Conservation (phyloP, 2,113 vertebrate genomes). For the Stictonetta naevosa region DNA sequence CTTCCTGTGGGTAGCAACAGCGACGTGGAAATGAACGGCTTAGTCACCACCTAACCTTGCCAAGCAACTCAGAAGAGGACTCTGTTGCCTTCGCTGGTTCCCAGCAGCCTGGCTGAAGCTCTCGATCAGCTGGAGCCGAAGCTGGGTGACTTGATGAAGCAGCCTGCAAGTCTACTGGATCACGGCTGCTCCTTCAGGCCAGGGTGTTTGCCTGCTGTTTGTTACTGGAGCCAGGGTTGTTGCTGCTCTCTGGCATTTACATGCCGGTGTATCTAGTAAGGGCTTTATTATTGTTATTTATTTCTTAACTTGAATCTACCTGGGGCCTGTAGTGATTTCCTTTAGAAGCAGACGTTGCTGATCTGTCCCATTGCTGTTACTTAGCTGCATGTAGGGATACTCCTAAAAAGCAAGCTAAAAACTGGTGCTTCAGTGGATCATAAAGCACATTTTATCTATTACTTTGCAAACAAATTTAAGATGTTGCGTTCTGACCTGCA, state of each 20-base stretch:
- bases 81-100: background rate
- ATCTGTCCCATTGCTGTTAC: background rate
- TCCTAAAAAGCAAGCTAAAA: background rate
- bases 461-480: background rate
- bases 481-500: background rate
- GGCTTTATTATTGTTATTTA: background rate
- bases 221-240: background rate
- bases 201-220: accelerated
- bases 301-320: background rate
- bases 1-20: background rate
- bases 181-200: background rate
- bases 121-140: background rate
- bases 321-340: background rate
- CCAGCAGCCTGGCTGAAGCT: background rate
- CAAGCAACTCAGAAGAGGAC: background rate
- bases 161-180: background rate
- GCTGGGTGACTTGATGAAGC: background rate
- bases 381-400: background rate
- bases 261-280: background rate
- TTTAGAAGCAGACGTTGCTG: background rate
- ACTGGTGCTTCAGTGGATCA: accelerated
- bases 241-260: background rate
- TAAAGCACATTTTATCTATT: accelerated
- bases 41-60: background rate
- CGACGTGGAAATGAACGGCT: accelerated